Conservation (phyloP, 92 coral and sea anemone species). For the Porites rus region DNA sequence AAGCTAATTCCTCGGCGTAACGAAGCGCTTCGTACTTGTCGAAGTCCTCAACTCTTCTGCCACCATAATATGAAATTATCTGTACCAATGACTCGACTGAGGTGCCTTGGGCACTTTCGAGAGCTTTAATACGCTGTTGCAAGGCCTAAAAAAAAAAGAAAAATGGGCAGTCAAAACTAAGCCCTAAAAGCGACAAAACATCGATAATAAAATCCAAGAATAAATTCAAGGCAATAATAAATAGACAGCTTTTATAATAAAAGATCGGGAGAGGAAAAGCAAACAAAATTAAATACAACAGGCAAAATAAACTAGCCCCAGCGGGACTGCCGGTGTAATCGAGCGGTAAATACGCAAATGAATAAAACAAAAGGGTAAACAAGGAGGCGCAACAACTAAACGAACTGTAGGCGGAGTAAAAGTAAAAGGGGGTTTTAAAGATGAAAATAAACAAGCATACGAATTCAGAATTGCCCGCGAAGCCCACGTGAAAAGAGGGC, state of each 20-base stretch:
- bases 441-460: slow-evolving; percentile 14
- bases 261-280: neutral
- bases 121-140: slow-evolving; percentile 10
- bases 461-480: neutral
- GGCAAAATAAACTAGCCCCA: slow-evolving; percentile 8
- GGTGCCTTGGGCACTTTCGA: slow-evolving; percentile 17
- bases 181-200: too few relatives aligned
- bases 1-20: slow-evolving; percentile 53
- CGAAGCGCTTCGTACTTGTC: slow-evolving; percentile 51
- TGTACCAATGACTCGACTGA: slow-evolving; percentile 12
- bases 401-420: neutral
- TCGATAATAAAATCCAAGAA: neutral
- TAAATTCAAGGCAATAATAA: neutral
- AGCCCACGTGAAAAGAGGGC: too few relatives aligned
- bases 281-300: slow-evolving; percentile 1
- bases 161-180: slow-evolving; percentile 3
- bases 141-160: slow-evolving; percentile 7
- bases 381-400: slow-evolving; percentile 10
- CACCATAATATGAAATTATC: slow-evolving; percentile 45
- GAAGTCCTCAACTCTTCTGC: slow-evolving; percentile 33
- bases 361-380: slow-evolving; percentile 3
- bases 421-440: neutral
- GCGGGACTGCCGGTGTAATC: slow-evolving; percentile 1
- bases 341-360: slow-evolving; percentile 12
- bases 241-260: neutral